Evolutionary conservation across 2,888 invertebrate genomes (phyloP), one percentile per base, ranked within the genome.

Genomic region (Andrena hattorfiana): DNA sequence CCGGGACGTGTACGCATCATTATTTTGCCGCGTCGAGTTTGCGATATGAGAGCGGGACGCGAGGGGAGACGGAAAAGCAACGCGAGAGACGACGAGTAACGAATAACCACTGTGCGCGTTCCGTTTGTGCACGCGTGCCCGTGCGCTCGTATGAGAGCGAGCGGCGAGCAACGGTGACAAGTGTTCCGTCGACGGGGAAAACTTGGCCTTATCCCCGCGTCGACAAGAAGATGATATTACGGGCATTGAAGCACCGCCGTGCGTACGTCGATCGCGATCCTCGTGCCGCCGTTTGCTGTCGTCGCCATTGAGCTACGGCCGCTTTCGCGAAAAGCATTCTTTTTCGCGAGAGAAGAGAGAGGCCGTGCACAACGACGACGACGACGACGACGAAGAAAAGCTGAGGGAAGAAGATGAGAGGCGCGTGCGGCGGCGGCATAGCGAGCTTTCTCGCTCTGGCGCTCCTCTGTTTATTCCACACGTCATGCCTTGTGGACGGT

Each of bases 401-500:
- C 80, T 72, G 85, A 77, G 75, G 75, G 85, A 92, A 74, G 85
- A 92, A 86, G 87, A 91, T 90, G 91, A 91, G 84, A 85, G 84
- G 78, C 85, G 85, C 82, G 79, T 87, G 84, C 81, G 78, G 85
- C 85, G 87, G 89, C 82, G 89, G 91, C 76, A 89, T 84, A 42
- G 89, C 89, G 89, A 89, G 90, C 77, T 84, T 91, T 68, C 83
- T 92, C 84, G 91, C 89, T 86, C 84, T 92, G 77, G 89, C 89
- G 87, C 84, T 92, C 81, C 89, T 92, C 87, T 90, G 86, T 84
- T 86, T 92, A 81, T 86, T 93, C 77, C 88, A 90, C 82, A 88
- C 91, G 70, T 90, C 90, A 81, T 87, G 77, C 64, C 85, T 91
- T 75, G 91, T 90, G 54, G 85, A 92, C 81, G 92, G 92, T 93